These are phyloP conservation scores for Mythimna albipuncta DNA, from an alignment of 2,888 invertebrate species.

Conservation along the genomic window DNA sequence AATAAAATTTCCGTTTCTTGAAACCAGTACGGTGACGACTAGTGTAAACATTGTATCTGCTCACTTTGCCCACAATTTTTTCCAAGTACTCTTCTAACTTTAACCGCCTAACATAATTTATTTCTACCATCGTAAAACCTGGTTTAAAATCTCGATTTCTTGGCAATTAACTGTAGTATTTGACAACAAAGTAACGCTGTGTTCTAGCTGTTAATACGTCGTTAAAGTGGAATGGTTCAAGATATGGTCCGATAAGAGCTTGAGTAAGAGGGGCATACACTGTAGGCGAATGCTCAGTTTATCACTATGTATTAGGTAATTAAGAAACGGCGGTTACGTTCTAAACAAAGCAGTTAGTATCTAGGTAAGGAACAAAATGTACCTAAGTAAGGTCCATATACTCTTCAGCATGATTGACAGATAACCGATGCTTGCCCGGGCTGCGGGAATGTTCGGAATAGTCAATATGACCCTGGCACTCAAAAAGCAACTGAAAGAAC, in stretches of 20 bases:
- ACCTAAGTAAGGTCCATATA: too few species aligned
- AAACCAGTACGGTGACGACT: constrained; percentile 1
- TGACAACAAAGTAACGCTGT: constrained; percentile 68
- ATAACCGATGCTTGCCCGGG: too few species aligned
- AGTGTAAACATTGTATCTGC: constrained; percentile 31
- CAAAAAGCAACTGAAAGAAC: too few species aligned
- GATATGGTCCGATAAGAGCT: constrained; percentile 63
- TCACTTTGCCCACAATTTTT: constrained; percentile 37
- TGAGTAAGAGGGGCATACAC: constrained; percentile 37
- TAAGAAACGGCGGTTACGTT: constrained; percentile 20
- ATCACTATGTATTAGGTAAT: constrained; percentile 20
- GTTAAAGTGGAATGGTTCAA: constrained; percentile 63
- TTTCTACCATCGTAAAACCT: constrained; percentile 64
- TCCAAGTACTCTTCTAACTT: constrained; percentile 38
- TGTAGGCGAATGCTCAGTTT: constrained; percentile 35
- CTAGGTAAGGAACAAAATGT: too few species aligned
- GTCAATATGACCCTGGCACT: too few species aligned
- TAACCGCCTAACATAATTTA: constrained; percentile 62
- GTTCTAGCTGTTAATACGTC: constrained; percentile 67
- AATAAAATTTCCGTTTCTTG: neutral
- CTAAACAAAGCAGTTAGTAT: neutral
- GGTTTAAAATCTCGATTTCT: constrained; percentile 66
- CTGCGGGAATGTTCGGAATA: too few species aligned
- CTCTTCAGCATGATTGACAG: too few species aligned
- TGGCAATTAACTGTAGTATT: constrained; percentile 68